A percentile compares a stretch with the other conserved stretches of the same genome.
phyloP scores from a whole-genome alignment of 2,888 invertebrate genomes.

The Byasa hedistus region DNA sequence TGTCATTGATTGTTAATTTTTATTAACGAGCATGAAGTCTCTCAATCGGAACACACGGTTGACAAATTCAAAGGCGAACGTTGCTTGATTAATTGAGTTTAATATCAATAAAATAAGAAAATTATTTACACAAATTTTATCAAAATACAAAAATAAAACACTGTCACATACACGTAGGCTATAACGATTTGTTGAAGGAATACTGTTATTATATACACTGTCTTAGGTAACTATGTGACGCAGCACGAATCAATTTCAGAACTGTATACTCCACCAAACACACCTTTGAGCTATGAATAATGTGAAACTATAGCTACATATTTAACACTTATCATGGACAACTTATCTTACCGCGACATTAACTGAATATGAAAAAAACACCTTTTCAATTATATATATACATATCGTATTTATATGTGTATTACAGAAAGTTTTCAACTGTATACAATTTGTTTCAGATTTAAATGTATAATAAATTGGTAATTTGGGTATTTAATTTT shows the following conservation, averaged over 20 bases:
- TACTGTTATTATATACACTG: conserved; percentile 54
- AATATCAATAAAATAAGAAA: conserved; percentile 80
- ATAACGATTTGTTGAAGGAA: conserved; percentile 60
- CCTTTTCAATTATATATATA: conserved; percentile 32
- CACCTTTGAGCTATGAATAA: conserved; percentile 45
- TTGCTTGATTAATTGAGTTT: conserved; percentile 75
- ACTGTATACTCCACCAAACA: conserved; percentile 34
- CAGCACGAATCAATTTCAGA: conserved; percentile 45
- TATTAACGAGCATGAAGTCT: too few species aligned
- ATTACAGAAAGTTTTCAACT: conserved; percentile 31
- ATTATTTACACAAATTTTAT: conserved; percentile 79
- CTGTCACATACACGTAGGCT: conserved; percentile 75
- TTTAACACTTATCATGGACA: conserved; percentile 39
- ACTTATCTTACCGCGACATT: conserved; percentile 36
- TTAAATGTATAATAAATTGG: too few species aligned
- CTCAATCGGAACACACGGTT: too few species aligned
- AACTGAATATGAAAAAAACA: conserved; percentile 33
- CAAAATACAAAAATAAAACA: conserved; percentile 81
- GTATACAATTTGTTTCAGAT: background rate
- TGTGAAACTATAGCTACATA: conserved; percentile 40
- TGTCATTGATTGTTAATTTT: too few species aligned
- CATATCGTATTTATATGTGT: conserved; percentile 31
- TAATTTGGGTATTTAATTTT: too few species aligned
- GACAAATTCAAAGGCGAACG: conserved; percentile 31
- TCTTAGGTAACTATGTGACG: conserved; percentile 48